Evolutionary conservation across 2,113 vertebrate genomes (phyloP), one percentile per base, ranked within the genome.

Genomic region (Coregonus clupeaformis): DNA sequence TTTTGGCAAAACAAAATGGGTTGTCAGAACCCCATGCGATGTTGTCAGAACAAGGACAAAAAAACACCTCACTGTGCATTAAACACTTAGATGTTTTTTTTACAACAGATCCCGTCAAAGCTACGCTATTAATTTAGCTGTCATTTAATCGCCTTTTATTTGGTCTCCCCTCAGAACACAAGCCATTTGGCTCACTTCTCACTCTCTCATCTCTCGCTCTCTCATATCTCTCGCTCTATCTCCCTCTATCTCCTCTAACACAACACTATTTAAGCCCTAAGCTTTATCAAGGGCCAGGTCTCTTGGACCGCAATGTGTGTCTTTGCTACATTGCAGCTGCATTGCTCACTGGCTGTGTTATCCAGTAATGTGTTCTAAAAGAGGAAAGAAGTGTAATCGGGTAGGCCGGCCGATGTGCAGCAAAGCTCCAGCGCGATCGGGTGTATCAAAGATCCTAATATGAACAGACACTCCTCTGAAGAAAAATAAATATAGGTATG

Each of bases 261-360:
- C 83, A 77, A 85, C 78, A 76, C 75, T 73, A 55, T 71, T 9
- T 63, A 71, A 77, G 74, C 72, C 80, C 22, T 22, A 25, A 72
- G 30, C n/a, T 75, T 59, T 71, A 55, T 55, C 72, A 68, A 1
- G 62, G 59, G 65, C 80, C 45, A 74, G 59, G 27, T 62, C 72
- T 80, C 75, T 16, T 24, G 57, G 82, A 71, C 78, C 73, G 86
- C 78, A 81, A 45, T 47, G 68, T 81, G 78, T 78, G 68, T 81
- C 73, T 83, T 77, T 72, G 76, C 82, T 57, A 74, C 77, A 59
- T 60, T 59, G 72, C 47, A 22, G 68, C 57, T 66, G 79, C 78
- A 84, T 88, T 87, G 85, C 81, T 91, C 86, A 88, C 84, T 89
- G 85, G 82, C 87, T 80, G 81, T 75, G 69, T 89, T 87, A 85